Conservation (phyloP, 2,888 invertebrate genomes). For the Rutpela maculata region DNA sequence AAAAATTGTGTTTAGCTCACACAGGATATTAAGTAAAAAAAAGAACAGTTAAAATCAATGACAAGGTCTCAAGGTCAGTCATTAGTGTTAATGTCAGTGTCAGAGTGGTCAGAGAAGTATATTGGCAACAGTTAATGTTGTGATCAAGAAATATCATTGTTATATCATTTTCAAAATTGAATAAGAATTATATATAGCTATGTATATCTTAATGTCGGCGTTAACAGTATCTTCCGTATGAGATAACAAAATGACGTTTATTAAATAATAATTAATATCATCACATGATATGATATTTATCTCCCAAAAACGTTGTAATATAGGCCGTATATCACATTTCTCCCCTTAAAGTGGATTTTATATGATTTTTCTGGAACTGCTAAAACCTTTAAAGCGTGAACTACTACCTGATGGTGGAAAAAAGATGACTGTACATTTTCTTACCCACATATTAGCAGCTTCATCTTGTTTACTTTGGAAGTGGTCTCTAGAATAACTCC, state of each 20-base stretch:
- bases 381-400: too few species aligned
- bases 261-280: too few species aligned
- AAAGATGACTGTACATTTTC: slow-evolving; percentile 45
- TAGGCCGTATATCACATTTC: too few species aligned
- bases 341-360: too few species aligned
- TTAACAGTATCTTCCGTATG: too few species aligned
- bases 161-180: neutral
- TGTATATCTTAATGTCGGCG: too few species aligned
- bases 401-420: neutral
- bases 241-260: too few species aligned
- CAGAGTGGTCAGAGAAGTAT: neutral
- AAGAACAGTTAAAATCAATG: neutral
- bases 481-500: slow-evolving; percentile 64
- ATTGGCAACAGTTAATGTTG: neutral
- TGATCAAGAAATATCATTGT: neutral
- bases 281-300: too few species aligned
- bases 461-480: slow-evolving; percentile 66
- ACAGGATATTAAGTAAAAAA: neutral
- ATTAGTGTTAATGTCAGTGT: slow-evolving; percentile 7
- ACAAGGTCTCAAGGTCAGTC: neutral
- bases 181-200: neutral
- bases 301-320: too few species aligned
- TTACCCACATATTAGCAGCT: slow-evolving; percentile 71
- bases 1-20: too few species aligned
- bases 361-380: too few species aligned